Base-by-base conservation (phyloP, 2,797 vertebrate species). In the Ataeniobius toweri region DNA sequence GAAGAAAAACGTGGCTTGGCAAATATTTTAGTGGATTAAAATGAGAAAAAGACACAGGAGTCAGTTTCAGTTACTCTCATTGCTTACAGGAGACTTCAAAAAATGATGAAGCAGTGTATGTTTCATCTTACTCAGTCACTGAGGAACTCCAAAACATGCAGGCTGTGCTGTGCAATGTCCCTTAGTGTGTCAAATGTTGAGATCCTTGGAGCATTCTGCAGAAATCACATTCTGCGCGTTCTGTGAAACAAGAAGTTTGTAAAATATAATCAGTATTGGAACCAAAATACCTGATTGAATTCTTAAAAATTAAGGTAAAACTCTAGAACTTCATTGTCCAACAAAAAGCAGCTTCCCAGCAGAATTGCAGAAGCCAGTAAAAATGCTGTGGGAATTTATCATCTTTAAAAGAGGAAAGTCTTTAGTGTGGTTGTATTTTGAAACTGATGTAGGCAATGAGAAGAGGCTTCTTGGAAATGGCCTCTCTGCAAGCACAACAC, bases 61-160 rank as follows among this genome's bases (percentile, higher is more conserved):
- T 80, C 26, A n/a, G 39, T 55, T 78, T 2, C n/a, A 44, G 76
- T 78, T 83, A n/a, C 53, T 44, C 68, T 79, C 77, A 74, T 39
- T 56, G 80, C 76, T 75, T 50, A 48, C 39, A 53, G n/a, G 50
- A 53, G 22, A 67, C 10, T 24, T 53, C 8, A 75, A 44, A 67
- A 67, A 67, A 26, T 44, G 55, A 76, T 72, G 77, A 81, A 72
- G 78, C 3, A 36, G 12, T 18, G 1, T 26, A 50, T 46, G 58
- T 77, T 84, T 84, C 14, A 81, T 90, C 80, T 75, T 36, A 36
- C 36, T 76, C 79, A 75, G 51, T 71, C 56, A 4, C 65, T 74
- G 71, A 81, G 71, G 74, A 67, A 79, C 79, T 74, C 31, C 39
- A 58, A 44, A 83, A 78, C 73, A 46, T 56, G 5, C 65, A 41